Base-by-base conservation (phyloP, 2,797 vertebrate species). In the Gymnopithys bicolor region DNA sequence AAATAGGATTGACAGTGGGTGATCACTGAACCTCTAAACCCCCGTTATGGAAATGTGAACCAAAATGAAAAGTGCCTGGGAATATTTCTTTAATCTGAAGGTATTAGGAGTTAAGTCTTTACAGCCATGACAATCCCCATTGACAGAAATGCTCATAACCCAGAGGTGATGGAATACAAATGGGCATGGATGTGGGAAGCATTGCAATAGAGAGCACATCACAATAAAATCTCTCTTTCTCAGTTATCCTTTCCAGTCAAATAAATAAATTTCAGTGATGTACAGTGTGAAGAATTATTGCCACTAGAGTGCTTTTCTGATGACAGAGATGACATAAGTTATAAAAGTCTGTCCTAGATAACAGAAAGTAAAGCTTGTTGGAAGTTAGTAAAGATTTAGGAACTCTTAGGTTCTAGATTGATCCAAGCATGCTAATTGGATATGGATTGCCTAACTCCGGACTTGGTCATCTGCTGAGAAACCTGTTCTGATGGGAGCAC, bases 61-160 rank as follows among this genome's bases (percentile, higher is more conserved):
- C 11, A 59, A 59, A 83, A 89, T 18, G 11, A 64, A 30, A 64
- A 84, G 28, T 59, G 59, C 63, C 37, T 81, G 63, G 21, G 79
- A 91, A 95, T 82, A 92, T 87, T 16, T 90, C 33, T 86, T 93
- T 92, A 95, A 93, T 97, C 94, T 92, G 79, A 52, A 89, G 58
- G 79, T 89, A 92, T 95, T 93, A 93, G 43, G 70, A 95, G 51
- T 86, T 92, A 91, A 94, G 59, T 92, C 87, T 97, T 94, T 93
- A 87, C 46, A 95, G 37, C 76, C 71, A 71, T 86, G 81, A 87
- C 87, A 93, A 56, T 84, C 67, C 48, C 69, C 68, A 92, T 68
- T 95, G 89, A 88, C 51, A 92, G 83, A 87, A 90, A 81, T 76
- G 48, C 68, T 90, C 75, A 85, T 88, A 96, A 93, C 80, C 77